Percentiles rank a stretch among this genome's conserved stretches.
These are phyloP conservation scores for Campoplex nolae DNA, from an alignment of 2,888 invertebrate species.

Conservation along the genomic window DNA sequence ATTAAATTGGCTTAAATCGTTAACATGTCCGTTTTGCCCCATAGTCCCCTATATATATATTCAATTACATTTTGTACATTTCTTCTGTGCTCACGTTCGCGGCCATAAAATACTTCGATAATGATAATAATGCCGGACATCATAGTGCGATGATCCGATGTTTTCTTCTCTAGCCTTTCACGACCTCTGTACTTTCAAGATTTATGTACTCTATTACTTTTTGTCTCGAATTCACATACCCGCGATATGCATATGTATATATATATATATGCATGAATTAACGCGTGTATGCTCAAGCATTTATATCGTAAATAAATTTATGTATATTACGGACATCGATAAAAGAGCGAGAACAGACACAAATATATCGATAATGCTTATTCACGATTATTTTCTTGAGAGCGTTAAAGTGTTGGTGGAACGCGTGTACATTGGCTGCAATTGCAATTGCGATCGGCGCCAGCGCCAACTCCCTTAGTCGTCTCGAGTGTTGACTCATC, in stretches of 20 bases:
- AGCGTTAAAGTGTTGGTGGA: slow-evolving; percentile 43
- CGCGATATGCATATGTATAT: slow-evolving; percentile 19
- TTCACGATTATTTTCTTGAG: slow-evolving; percentile 42
- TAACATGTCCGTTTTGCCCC: too few relatives aligned
- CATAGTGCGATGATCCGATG: slow-evolving; percentile 23
- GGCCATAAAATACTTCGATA: slow-evolving; percentile 22
- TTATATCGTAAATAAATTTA: neutral
- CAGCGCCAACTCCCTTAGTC: slow-evolving; percentile 42
- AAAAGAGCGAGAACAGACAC: slow-evolving; percentile 17
- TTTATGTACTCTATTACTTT: slow-evolving; percentile 31
- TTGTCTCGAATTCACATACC: neutral
- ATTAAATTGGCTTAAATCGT: too few relatives aligned
- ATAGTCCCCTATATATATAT: neutral
- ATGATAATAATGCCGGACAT: slow-evolving; percentile 33
- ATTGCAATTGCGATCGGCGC: slow-evolving; percentile 48
- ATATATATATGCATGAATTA: neutral
- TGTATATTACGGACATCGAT: slow-evolving; percentile 22
- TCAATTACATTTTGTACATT: neutral
- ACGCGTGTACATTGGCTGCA: slow-evolving; percentile 33
- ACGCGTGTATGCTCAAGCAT: neutral
- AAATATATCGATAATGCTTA: slow-evolving; percentile 48
- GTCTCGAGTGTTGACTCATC: slow-evolving; percentile 57
- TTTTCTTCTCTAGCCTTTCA: slow-evolving; percentile 49
- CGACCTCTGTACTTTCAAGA: slow-evolving; percentile 34
- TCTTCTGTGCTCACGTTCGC: neutral